Evolutionary conservation across 2,888 invertebrate species (phyloP).

Genomic region (Acutogordius australiensis): DNA sequence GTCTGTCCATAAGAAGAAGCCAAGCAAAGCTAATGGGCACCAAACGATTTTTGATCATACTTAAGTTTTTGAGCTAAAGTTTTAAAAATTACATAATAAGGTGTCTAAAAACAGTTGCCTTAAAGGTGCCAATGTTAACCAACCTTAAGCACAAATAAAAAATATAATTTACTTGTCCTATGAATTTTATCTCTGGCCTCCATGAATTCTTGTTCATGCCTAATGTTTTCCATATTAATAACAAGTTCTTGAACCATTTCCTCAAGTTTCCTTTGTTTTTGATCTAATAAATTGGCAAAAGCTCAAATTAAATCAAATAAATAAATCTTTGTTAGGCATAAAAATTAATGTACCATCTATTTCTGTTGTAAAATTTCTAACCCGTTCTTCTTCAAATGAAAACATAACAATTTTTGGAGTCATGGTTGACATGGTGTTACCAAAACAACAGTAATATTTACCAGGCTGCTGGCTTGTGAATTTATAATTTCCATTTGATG

Average conservation of each 20-base stretch:
- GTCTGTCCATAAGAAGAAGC: no score
- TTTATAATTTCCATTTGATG: constrained; percentile 82
- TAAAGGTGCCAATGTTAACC: no score
- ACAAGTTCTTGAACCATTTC: constrained; percentile 86
- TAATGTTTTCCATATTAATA: constrained; percentile 54
- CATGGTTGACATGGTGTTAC: constrained; percentile 92
- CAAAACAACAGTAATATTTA: constrained; percentile 76
- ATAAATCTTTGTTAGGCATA: no score
- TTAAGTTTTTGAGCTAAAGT: no score
- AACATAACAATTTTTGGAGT: constrained; percentile 88
- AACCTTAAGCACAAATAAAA: no score
- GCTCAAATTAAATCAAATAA: not conserved
- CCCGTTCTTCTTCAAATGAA: constrained; percentile 24
- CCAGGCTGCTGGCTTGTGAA: constrained; percentile 72
- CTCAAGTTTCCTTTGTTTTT: constrained; percentile 54
- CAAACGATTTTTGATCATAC: no score
- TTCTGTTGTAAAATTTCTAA: not conserved
- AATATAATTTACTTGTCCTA: constrained; percentile 37
- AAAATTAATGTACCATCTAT: no score
- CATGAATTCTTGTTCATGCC: constrained; percentile 98
- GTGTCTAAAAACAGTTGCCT: no score
- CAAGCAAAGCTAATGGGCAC: no score
- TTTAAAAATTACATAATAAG: no score
- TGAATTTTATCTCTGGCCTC: constrained; percentile 88
- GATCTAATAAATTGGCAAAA: constrained; percentile 14